Evolutionary conservation across 2,888 invertebrate species (phyloP).

Genomic region (Dynastes grantii): DNA sequence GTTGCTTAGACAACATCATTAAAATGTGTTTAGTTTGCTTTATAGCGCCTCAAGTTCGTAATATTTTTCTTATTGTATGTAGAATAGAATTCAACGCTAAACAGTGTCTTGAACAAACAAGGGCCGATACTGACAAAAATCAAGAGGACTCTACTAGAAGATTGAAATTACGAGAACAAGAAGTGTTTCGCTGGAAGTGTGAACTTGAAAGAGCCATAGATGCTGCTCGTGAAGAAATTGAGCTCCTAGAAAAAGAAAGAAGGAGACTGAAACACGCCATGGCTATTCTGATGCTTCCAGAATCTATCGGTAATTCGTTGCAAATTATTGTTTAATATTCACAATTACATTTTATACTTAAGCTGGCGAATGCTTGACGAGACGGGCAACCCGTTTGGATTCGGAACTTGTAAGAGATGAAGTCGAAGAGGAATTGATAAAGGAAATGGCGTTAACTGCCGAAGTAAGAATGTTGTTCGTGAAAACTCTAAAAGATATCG

Average conservation of each 20-base stretch:
- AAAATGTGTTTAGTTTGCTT: too few relatives aligned
- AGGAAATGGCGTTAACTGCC: constrained; percentile 81
- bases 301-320: constrained; percentile 75
- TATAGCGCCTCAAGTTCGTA: neutral
- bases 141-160: constrained; percentile 80
- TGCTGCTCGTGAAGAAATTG: constrained; percentile 81
- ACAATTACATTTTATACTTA: constrained; percentile 35
- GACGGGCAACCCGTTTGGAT: constrained; percentile 79
- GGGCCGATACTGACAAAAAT: constrained; percentile 78
- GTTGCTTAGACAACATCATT: too few relatives aligned
- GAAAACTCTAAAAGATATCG: constrained; percentile 78
- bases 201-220: constrained; percentile 81
- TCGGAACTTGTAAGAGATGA: constrained; percentile 84
- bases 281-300: constrained; percentile 79
- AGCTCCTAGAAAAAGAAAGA: constrained; percentile 78
- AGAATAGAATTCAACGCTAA: constrained; percentile 77
- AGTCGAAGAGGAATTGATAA: constrained; percentile 84
- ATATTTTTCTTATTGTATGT: constrained; percentile 10
- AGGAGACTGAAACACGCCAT: constrained; percentile 80
- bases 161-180: constrained; percentile 78
- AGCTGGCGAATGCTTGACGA: constrained; percentile 82
- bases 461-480: constrained; percentile 79
- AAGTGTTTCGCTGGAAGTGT: constrained; percentile 83
- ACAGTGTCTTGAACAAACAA: constrained; percentile 77
- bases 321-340: neutral